These are phyloP conservation scores for Darevskia nairensis DNA, from an alignment of 2,797 vertebrate genomes.

Conservation along the genomic window DNA sequence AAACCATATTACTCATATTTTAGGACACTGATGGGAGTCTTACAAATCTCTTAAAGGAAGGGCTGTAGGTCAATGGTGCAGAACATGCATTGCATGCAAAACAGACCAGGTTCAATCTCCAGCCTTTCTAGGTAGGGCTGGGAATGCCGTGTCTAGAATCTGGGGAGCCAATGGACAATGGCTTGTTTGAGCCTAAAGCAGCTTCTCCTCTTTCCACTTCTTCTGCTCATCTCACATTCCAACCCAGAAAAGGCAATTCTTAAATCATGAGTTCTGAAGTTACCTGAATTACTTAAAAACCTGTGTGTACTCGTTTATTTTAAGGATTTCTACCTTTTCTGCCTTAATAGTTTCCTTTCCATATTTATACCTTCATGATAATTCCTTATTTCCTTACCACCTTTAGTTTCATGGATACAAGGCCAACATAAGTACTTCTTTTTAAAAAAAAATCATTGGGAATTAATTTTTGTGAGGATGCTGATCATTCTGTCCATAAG, in stretches of 20 bases:
- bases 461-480: neutral
- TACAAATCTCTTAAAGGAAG: neutral
- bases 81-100: neutral
- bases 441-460: neutral
- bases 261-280: neutral
- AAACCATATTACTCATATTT: neutral
- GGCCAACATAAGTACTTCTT: neutral
- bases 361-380: neutral
- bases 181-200: neutral
- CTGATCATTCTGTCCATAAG: neutral
- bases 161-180: too few species aligned
- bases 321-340: too few species aligned
- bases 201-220: neutral
- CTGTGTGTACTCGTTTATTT: neutral
- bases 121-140: neutral
- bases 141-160: neutral
- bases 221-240: neutral
- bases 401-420: neutral
- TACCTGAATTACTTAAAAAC: neutral
- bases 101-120: neutral
- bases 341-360: neutral
- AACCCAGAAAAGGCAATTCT: neutral
- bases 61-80: neutral
- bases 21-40: neutral
- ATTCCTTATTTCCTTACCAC: neutral